Conservation (phyloP, 1,140 invertebrate species). For the Thaumetopoea pityocampa region DNA sequence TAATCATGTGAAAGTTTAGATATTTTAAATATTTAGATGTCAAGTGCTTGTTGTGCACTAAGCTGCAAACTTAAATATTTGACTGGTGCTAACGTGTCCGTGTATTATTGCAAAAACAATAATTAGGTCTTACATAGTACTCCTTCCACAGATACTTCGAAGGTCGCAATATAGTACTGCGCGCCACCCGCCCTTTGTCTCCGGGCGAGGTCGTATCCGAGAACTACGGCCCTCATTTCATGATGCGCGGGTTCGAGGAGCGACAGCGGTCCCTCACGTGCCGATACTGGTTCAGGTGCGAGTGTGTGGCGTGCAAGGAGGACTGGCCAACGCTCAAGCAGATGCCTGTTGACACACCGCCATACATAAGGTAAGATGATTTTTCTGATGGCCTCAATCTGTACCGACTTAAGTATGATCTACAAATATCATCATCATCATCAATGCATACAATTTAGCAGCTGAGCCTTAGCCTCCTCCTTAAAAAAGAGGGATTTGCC, state of each 20-base stretch:
- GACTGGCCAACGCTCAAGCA: constrained; percentile 85
- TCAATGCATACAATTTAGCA: too few species aligned
- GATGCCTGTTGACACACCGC: constrained; percentile 69
- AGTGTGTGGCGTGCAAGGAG: constrained; percentile 83
- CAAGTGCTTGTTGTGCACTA: too few species aligned
- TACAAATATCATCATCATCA: too few species aligned
- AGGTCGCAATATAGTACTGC: constrained; percentile 83
- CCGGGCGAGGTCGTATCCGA: constrained; percentile 84
- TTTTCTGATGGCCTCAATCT: background rate
- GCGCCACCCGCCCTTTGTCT: constrained; percentile 79
- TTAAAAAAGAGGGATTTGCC: too few species aligned
- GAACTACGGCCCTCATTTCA: constrained; percentile 91
- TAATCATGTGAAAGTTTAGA: background rate
- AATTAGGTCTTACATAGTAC: too few species aligned
- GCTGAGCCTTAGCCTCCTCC: too few species aligned
- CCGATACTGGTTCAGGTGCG: constrained; percentile 89
- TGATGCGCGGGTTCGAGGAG: constrained; percentile 78
- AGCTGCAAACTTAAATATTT: too few species aligned
- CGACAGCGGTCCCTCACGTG: constrained; percentile 80
- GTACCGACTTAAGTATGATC: too few species aligned
- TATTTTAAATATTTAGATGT: too few species aligned
- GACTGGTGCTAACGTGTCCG: too few species aligned
- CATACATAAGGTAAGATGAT: constrained; percentile 39
- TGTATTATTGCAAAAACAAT: too few species aligned
- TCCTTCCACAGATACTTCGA: constrained; percentile 88